These are phyloP conservation scores for Pristis pectinata DNA, from an alignment of 2,797 vertebrate genomes.

Conservation along the genomic window DNA sequence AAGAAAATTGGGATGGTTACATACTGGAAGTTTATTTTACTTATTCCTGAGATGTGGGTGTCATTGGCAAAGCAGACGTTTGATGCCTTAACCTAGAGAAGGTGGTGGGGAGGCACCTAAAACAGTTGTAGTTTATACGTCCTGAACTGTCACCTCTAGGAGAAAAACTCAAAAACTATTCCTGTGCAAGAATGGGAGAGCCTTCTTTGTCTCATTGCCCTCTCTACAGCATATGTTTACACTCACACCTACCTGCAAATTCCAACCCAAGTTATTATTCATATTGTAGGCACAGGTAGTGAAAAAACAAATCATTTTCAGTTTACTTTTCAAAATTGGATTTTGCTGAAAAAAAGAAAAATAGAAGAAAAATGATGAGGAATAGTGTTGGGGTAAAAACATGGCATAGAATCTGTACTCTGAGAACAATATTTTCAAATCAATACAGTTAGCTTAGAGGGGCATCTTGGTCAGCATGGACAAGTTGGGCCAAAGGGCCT, in stretches of 20 bases:
- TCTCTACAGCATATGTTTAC: neutral
- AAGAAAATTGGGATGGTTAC: neutral
- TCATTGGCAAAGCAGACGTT: too few species aligned
- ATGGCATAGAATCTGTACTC: neutral
- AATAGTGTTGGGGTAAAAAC: neutral
- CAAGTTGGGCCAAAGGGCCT: too few species aligned
- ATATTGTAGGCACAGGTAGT: neutral
- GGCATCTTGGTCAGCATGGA: too few species aligned
- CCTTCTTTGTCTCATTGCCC: neutral
- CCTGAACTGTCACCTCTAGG: neutral
- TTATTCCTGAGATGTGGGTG: too few species aligned
- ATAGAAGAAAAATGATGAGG: neutral
- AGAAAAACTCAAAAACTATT: neutral
- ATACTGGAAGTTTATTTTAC: too few species aligned
- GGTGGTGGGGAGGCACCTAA: too few species aligned
- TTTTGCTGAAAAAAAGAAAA: neutral
- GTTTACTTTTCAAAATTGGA: constrained; percentile 34
- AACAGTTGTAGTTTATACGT: neutral
- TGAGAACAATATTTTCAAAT: neutral
- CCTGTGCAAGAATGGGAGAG: neutral
- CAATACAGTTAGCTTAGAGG: neutral
- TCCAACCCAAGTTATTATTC: neutral
- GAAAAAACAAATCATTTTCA: constrained; percentile 18
- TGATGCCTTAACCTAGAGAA: too few species aligned
- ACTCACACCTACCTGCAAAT: neutral